phyloP scores from a whole-genome alignment of 2,797 vertebrate species.

The Bucorvus abyssinicus region DNA sequence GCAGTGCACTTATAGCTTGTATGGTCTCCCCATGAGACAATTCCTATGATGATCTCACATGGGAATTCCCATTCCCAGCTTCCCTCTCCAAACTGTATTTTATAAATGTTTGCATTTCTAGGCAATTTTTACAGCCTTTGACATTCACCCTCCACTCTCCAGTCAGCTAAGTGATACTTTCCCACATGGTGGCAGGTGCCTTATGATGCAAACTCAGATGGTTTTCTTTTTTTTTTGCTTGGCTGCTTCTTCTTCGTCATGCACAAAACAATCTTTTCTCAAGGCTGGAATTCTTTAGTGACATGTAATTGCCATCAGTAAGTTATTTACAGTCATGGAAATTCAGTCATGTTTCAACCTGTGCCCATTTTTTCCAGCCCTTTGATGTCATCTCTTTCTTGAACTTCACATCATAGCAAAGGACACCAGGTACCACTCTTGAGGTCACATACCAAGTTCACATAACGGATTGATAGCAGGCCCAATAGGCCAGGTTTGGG shows the following conservation, averaged over 20 bases:
- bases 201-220: background rate
- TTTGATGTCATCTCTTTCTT: background rate
- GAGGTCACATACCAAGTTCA: background rate
- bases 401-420: background rate
- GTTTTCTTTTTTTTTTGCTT: background rate
- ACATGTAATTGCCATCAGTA: background rate
- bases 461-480: background rate
- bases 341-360: background rate
- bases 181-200: background rate
- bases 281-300: background rate
- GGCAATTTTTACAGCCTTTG: background rate
- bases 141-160: background rate
- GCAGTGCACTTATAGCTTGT: background rate
- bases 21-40: background rate
- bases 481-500: background rate
- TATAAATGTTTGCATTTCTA: background rate
- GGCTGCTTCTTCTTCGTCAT: background rate
- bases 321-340: background rate
- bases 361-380: background rate
- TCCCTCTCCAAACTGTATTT: background rate
- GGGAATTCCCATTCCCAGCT: background rate
- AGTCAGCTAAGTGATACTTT: background rate
- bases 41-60: background rate
- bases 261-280: background rate
- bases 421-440: background rate